Evolutionary conservation across 1,140 invertebrate genomes (phyloP).

Genomic region (Eupeodes corollae): DNA sequence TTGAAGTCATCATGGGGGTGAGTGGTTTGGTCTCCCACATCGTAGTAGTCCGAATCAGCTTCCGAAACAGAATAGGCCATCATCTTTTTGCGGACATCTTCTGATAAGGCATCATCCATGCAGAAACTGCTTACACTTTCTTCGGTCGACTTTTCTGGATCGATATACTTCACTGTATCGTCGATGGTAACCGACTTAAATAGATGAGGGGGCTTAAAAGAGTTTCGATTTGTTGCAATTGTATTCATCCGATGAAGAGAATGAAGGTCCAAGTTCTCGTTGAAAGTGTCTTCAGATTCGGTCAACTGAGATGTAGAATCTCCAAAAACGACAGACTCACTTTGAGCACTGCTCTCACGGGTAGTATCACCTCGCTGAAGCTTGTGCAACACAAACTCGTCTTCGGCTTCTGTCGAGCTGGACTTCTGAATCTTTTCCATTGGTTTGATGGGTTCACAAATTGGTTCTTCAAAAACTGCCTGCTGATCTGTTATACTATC

Average conservation of each 20-base stretch:
- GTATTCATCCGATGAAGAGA: slow-evolving; percentile 21
- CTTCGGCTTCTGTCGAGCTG: slow-evolving; percentile 15
- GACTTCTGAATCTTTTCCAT: slow-evolving; percentile 19
- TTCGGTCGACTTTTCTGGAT: not conserved
- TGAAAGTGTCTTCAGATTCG: not conserved
- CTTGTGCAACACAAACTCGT: slow-evolving; percentile 19
- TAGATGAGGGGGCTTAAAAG: slow-evolving; percentile 11
- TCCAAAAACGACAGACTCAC: slow-evolving; percentile 11
- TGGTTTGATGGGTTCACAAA: slow-evolving; percentile 6
- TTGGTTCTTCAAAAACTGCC: slow-evolving; percentile 16
- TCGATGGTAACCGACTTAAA: slow-evolving; percentile 20
- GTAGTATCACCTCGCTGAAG: slow-evolving; percentile 17
- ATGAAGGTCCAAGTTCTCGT: slow-evolving; percentile 2
- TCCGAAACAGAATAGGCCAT: slow-evolving; percentile 32
- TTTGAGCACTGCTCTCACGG: slow-evolving; percentile 25
- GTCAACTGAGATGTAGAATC: not conserved
- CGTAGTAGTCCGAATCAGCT: slow-evolving; percentile 24
- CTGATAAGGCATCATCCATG: slow-evolving; percentile 27
- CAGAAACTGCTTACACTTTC: slow-evolving; percentile 16
- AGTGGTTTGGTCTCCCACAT: not conserved
- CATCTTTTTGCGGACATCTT: slow-evolving; percentile 32
- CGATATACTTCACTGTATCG: slow-evolving; percentile 14
- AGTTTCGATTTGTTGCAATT: slow-evolving; percentile 17
- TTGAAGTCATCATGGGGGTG: slow-evolving; percentile 19
- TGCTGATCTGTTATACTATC: slow-evolving; percentile 2